Base-by-base conservation (phyloP, 2,888 invertebrate species). In the Dynastes tityus region DNA sequence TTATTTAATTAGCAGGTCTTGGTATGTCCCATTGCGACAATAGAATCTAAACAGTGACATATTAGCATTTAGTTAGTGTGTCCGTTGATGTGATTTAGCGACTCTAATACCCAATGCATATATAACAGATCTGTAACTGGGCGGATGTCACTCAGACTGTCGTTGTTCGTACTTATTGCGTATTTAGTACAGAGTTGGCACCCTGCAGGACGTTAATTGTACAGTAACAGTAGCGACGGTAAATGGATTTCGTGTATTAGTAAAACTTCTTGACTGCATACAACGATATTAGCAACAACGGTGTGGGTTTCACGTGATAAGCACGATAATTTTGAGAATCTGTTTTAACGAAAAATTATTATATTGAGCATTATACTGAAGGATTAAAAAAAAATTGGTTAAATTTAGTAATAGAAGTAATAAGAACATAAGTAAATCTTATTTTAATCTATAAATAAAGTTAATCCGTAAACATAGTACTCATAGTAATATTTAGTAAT, bases 141-240 rank as follows among this genome's bases (percentile, higher is more conserved):
- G 78, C 76, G 81, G 80, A 82, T 83, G 84, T 85, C 85, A 83
- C 81, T 84, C 82, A 82, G 83, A 83, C 86, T 85, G 86, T 85
- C 85, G 85, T 82, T 83, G 83, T 83, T 82, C 83, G 84, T 84
- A 86, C 86, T 86, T 86, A 86, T 86, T 86, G 86, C 85, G 85
- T 85, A 85, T 85, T 85, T 85, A 84, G 84, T 67, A 45, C 80
- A 81, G 80, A 82, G 81, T 82, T 82, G 83, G 82, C 81, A 82
- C 83, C 84, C 84, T 82, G 82, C 83, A 80, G 84, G 82, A 84
- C 83, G 84, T 85, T 85, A 85, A 85, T 85, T 85, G 84, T 81
- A 82, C 82, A 83, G 55, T 16, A 79, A 79, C 78, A 78, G 82
- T 82, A 2, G 27, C 8, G 55, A 16, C 22, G 27, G 49, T 53